Percentiles rank a stretch among this genome's conserved stretches.
Evolutionary conservation across 1,140 invertebrate genomes (phyloP).

Genomic region (Globodera rostochiensis): DNA sequence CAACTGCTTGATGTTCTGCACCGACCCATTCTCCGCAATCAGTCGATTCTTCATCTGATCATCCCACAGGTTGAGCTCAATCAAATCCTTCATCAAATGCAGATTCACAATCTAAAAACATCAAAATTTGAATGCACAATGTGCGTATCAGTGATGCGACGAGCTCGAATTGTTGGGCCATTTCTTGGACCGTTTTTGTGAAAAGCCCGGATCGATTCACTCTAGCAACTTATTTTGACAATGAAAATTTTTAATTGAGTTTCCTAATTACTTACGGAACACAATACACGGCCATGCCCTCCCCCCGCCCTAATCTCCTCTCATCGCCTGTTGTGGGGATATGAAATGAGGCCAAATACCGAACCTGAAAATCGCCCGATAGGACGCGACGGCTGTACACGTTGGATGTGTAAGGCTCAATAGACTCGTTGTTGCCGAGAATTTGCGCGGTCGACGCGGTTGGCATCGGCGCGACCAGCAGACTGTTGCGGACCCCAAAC

Average conservation of each 20-base stretch:
- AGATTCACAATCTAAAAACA: constrained; percentile 86
- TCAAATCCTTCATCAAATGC: constrained; percentile 89
- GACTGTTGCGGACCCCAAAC: constrained; percentile 88
- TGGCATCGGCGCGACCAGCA: constrained; percentile 95
- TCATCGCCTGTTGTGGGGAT: too few species aligned
- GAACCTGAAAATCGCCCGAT: constrained; percentile 81
- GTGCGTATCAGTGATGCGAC: too few species aligned
- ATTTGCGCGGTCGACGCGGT: constrained; percentile 99
- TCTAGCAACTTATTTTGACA: too few species aligned
- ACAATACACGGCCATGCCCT: too few species aligned
- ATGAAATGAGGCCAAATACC: constrained; percentile 27
- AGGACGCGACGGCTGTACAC: constrained; percentile 90
- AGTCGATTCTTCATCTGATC: constrained; percentile 95
- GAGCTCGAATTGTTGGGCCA: too few species aligned
- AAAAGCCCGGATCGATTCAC: too few species aligned
- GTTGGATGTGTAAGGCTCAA: constrained; percentile 97
- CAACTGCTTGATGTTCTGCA: constrained; percentile 86
- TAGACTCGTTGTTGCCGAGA: constrained; percentile 95
- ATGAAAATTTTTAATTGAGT: too few species aligned
- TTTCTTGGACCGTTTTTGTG: too few species aligned
- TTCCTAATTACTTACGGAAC: too few species aligned
- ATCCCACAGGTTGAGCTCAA: constrained; percentile 86
- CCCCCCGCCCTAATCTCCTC: too few species aligned
- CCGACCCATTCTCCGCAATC: constrained; percentile 86
- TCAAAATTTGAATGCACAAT: constrained; percentile 15